Evolutionary conservation across 2,888 invertebrate genomes (phyloP).

Genomic region (Nemurella pictetii): DNA sequence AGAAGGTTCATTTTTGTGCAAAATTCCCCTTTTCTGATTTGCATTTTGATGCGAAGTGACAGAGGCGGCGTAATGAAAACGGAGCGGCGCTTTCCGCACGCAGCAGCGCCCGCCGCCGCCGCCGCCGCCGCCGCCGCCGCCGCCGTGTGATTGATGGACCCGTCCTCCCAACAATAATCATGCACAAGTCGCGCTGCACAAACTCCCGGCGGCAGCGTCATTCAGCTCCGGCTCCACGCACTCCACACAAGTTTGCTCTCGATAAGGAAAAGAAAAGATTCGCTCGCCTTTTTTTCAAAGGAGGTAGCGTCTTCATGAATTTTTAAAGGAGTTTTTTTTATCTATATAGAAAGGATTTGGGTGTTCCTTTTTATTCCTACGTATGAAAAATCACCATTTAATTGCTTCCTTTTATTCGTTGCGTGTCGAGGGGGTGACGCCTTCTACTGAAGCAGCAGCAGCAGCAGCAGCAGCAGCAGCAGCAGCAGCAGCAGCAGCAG

Average conservation of each 20-base stretch:
- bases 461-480: slow-evolving; percentile 4
- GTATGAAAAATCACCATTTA: not conserved
- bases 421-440: not conserved
- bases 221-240: not conserved
- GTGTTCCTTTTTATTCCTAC: not conserved
- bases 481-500: slow-evolving; percentile 4
- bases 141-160: not conserved
- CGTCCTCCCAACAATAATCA: not conserved
- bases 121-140: not conserved
- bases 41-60: not conserved
- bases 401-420: not conserved
- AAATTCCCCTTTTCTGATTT: slow-evolving; percentile 3
- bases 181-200: not conserved
- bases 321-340: not conserved
- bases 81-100: not conserved
- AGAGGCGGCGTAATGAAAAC: not conserved
- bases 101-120: not conserved
- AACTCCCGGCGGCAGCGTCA: not conserved
- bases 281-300: not conserved
- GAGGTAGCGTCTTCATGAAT: not conserved
- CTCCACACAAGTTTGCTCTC: not conserved
- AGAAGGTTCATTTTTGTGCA: not conserved
- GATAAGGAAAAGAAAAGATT: not conserved
- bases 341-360: not conserved
- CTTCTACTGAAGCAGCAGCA: no score